Base-by-base conservation (phyloP, 2,113 vertebrate species). In the Alligator sinensis region DNA sequence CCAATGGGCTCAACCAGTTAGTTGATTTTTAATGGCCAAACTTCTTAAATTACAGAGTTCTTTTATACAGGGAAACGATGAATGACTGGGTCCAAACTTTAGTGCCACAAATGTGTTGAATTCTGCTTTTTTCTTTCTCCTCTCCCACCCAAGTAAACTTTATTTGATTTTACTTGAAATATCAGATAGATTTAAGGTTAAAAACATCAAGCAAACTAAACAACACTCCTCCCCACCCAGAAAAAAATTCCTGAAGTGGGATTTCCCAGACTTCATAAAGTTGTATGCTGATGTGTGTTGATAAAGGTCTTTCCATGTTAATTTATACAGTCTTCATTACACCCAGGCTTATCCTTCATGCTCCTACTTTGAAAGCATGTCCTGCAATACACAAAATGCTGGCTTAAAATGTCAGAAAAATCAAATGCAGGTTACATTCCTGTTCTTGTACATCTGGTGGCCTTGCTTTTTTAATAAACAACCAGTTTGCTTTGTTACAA, bases 21-120 rank as follows among this genome's bases (percentile, higher is more conserved):
- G 27, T 78, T 34, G 22, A 11, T 84, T 83, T 82, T 57, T 55
- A 79, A 92, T 91, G 24, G 16, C 25, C 90, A 77, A 19, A 30
- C 85, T 47, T 11, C 84, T 95, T 95, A 91, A 94, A 91, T 92
- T 84, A 89, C 58, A 79, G 75, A 21, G 7, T 82, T 94, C 61
- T 77, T 95, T 55, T 24, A 54, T 68, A 60, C 60, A 77, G n/a
- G 28, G 74, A 72, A 70, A 28, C 15, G 21, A 11, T 34, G 54
- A 87, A 24, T 61, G 34, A 47, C 47, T 47, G 24, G 64, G 58
- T 21, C 54, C 93, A 88, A 34, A 3, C 25, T 91, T 68, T 84
- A 72, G 87, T 81, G 58, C 14, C 19, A 83, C 54, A 75, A 72
- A 57, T 78, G 76, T 91, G 92, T 93, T 92, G 88, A 91, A 90